Evolutionary conservation across 2,888 invertebrate species (phyloP).

Genomic region (Tenthredo mesomela): DNA sequence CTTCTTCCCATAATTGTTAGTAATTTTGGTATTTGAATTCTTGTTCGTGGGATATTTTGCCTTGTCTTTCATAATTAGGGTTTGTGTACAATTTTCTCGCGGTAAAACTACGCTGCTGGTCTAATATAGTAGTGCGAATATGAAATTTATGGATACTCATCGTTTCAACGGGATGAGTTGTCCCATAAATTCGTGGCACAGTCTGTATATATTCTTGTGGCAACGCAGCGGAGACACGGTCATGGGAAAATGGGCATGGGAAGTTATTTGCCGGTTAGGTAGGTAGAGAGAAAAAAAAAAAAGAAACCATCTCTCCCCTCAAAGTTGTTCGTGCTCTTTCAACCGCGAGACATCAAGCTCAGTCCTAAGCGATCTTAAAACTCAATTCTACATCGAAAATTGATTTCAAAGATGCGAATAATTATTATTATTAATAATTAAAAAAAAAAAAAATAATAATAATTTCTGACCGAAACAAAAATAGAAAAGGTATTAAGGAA

Average conservation of each 20-base stretch:
- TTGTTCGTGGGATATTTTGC: not conserved
- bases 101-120: not conserved
- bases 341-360: constrained; percentile 41
- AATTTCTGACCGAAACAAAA: not conserved
- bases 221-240: constrained; percentile 39
- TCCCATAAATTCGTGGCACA: constrained; percentile 19
- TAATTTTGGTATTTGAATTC: not conserved
- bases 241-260: constrained; percentile 49
- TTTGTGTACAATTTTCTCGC: not conserved
- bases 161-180: not conserved
- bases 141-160: constrained; percentile 20
- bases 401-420: not conserved
- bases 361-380: constrained; percentile 37
- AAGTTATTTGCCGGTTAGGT: constrained; percentile 42
- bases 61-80: not conserved
- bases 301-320: constrained; percentile 13
- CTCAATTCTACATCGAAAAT: not conserved
- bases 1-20: not conserved
- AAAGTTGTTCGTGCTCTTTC: constrained; percentile 38
- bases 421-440: not conserved
- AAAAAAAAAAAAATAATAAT: not conserved
- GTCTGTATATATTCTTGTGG: constrained; percentile 12
- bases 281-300: constrained; percentile 13
- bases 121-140: not conserved
- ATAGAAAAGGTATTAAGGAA: not conserved